A percentile compares a stretch with the other conserved stretches of the same genome.
phyloP scores from a whole-genome alignment of 2,888 invertebrate species.

The Orchesella flavescens region DNA sequence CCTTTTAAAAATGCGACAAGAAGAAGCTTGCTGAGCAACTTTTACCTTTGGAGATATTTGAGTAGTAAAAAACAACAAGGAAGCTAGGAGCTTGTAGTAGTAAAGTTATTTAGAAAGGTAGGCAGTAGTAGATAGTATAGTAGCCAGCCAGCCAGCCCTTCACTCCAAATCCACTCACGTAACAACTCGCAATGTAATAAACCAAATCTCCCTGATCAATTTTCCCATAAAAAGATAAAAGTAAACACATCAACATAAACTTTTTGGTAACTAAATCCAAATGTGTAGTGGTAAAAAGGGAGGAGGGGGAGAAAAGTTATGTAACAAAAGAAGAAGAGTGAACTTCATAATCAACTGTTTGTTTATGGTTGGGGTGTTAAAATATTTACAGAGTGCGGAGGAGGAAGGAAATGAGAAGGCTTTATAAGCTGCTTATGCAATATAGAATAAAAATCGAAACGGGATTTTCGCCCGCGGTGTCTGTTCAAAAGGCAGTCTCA shows the following conservation, averaged over 20 bases:
- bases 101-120: no score
- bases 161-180: not conserved
- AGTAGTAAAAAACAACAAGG: not conserved
- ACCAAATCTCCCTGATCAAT: constrained; percentile 14
- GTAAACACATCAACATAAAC: not conserved
- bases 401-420: not conserved
- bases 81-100: not conserved
- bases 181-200: not conserved
- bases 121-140: no score
- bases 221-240: constrained; percentile 33
- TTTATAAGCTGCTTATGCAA: not conserved
- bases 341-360: not conserved
- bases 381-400: not conserved
- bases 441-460: not conserved
- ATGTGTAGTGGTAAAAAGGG: not conserved
- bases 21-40: no score
- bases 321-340: not conserved
- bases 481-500: not conserved
- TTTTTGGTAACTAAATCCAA: no score
- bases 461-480: not conserved
- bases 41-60: no score
- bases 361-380: constrained; percentile 8
- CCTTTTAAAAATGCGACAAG: no score
- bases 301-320: not conserved
- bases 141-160: no score